These are phyloP conservation scores for Trichogramma dendrolimi DNA, from an alignment of 2,888 invertebrate genomes.

Conservation along the genomic window DNA sequence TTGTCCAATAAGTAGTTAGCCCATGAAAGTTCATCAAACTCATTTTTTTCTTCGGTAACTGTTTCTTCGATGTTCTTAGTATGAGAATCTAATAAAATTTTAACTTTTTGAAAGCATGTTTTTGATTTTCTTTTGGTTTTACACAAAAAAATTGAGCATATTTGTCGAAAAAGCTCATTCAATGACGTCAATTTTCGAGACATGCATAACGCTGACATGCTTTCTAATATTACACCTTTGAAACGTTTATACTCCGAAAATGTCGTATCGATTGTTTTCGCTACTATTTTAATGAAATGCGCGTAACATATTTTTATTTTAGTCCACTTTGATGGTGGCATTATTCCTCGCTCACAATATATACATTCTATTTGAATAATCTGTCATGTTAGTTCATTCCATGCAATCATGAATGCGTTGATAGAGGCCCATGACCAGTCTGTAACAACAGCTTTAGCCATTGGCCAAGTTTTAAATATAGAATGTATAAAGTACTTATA, in stretches of 20 bases:
- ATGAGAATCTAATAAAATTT: not conserved
- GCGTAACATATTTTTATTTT: constrained; percentile 27
- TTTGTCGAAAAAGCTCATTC: constrained; percentile 21
- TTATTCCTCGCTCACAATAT: constrained; percentile 3
- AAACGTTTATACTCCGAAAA: constrained; percentile 12
- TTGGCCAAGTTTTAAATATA: constrained; percentile 16
- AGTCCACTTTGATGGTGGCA: constrained; percentile 6
- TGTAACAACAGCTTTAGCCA: constrained; percentile 15
- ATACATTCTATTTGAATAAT: too few species aligned
- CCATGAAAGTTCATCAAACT: constrained; percentile 12
- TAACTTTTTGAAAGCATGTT: constrained; percentile 6
- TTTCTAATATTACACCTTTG: constrained; percentile 27
- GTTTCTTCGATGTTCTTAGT: not conserved
- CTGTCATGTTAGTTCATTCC: constrained; percentile 24
- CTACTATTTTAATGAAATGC: constrained; percentile 26
- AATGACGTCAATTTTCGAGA: constrained; percentile 18
- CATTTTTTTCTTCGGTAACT: not conserved
- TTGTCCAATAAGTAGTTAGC: too few species aligned
- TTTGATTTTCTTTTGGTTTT: constrained; percentile 5
- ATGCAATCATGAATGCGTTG: constrained; percentile 16
- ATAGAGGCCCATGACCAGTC: constrained; percentile 28
- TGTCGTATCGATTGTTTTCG: constrained; percentile 11
- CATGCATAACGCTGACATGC: constrained; percentile 22
- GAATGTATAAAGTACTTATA: constrained; percentile 19
- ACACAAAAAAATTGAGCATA: constrained; percentile 6